A percentile compares a stretch with the other conserved stretches of the same genome.
Conservation (phyloP, 2,113 vertebrate species). For the Datnioides undecimradiatus region DNA sequence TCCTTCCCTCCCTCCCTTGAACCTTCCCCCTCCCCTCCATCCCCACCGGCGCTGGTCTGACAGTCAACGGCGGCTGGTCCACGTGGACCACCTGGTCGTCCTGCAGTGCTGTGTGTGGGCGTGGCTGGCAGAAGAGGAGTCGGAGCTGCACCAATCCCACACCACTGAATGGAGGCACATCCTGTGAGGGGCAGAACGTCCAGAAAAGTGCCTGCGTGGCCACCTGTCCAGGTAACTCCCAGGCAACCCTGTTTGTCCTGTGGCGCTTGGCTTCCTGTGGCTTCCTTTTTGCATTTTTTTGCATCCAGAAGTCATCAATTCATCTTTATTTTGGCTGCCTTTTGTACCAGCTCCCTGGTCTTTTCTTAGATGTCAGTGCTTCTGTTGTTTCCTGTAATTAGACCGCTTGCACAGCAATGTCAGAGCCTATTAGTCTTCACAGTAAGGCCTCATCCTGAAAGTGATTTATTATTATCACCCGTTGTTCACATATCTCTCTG, state of each 20-base stretch:
- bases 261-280: slow-evolving; percentile 78
- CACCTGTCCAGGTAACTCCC: slow-evolving; percentile 93
- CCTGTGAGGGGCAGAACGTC: slow-evolving; percentile 98
- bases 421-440: slow-evolving; percentile 53
- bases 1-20: slow-evolving; percentile 56
- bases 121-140: slow-evolving; percentile 99
- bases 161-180: slow-evolving; percentile 97
- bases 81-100: slow-evolving; percentile 98
- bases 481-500: slow-evolving; percentile 62
- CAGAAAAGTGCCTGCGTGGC: slow-evolving; percentile 99
- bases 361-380: slow-evolving; percentile 51
- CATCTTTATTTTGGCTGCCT: slow-evolving; percentile 72
- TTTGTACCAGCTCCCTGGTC: slow-evolving; percentile 47
- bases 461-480: slow-evolving; percentile 59
- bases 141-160: slow-evolving; percentile 98
- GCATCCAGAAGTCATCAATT: slow-evolving; percentile 75
- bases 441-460: slow-evolving; percentile 45
- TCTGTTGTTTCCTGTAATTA: slow-evolving; percentile 70
- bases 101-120: slow-evolving; percentile 97
- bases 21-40: slow-evolving; percentile 36
- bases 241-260: slow-evolving; percentile 76
- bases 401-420: slow-evolving; percentile 48
- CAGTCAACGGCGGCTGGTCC: slow-evolving; percentile 98
- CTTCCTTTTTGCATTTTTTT: slow-evolving; percentile 73
- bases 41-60: slow-evolving; percentile 58